Evolutionary conservation across 2,797 vertebrate species (phyloP).

Genomic region (Tadarida brasiliensis): DNA sequence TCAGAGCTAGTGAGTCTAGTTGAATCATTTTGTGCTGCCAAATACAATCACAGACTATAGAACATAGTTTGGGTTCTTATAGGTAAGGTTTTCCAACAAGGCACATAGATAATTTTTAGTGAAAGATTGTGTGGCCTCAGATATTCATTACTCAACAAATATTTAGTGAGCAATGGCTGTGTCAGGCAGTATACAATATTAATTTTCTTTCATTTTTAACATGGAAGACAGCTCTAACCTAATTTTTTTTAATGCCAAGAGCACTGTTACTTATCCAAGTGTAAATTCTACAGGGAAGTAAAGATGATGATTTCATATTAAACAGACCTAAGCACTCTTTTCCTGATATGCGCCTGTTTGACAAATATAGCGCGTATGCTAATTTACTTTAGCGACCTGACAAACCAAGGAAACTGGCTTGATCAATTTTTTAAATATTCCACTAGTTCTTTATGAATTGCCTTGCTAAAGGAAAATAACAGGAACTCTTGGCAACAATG

Average conservation of each 20-base stretch:
- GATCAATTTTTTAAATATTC: constrained; percentile 58
- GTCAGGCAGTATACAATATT: constrained; percentile 45
- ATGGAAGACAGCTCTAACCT: not conserved
- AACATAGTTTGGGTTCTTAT: not conserved
- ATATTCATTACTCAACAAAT: constrained; percentile 56
- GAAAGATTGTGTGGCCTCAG: constrained; percentile 37
- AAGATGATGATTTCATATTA: constrained; percentile 65
- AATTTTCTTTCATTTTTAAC: constrained; percentile 68
- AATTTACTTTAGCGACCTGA: constrained; percentile 54
- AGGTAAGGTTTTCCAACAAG: constrained; percentile 41
- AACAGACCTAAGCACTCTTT: constrained; percentile 49
- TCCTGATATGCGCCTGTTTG: constrained; percentile 14
- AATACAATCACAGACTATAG: not conserved
- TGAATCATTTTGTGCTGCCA: constrained; percentile 43
- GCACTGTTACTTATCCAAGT: constrained; percentile 60
- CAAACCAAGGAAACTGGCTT: constrained; percentile 51
- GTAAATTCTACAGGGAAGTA: not conserved
- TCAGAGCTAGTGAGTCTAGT: not conserved
- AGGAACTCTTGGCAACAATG: not conserved
- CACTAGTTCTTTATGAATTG: constrained; percentile 35
- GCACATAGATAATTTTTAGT: constrained; percentile 51
- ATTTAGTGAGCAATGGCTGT: constrained; percentile 46
- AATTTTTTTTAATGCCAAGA: constrained; percentile 71
- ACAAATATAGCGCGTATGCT: constrained; percentile 54
- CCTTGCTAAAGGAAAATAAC: constrained; percentile 35